These are phyloP conservation scores for Xenopus tropicalis DNA, from an alignment of 2,113 vertebrate genomes.

Conservation along the genomic window DNA sequence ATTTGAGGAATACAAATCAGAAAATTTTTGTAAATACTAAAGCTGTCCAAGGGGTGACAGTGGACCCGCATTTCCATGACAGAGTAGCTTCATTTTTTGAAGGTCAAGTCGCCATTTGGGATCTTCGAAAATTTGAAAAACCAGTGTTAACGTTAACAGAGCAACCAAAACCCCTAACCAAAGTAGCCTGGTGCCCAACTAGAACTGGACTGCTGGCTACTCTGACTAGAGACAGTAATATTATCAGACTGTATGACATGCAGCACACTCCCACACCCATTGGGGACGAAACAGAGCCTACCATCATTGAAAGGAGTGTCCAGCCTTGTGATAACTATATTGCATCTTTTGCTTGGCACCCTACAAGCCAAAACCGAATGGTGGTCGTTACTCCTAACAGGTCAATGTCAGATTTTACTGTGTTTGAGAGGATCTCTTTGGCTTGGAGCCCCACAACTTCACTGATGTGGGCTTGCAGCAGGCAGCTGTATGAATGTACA, in stretches of 20 bases:
- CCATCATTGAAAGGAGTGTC: constrained; percentile 94
- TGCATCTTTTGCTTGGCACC: constrained; percentile 96
- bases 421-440: constrained; percentile 96
- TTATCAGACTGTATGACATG: constrained; percentile 96
- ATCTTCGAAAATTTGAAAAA: constrained; percentile 96
- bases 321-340: constrained; percentile 90
- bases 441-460: constrained; percentile 94
- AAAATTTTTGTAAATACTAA: constrained; percentile 98
- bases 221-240: constrained; percentile 90
- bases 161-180: constrained; percentile 91
- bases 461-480: constrained; percentile 94
- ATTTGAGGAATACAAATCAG: constrained; percentile 94
- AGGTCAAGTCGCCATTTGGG: constrained; percentile 98
- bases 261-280: constrained; percentile 94
- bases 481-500: constrained; percentile 88
- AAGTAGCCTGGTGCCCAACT: constrained; percentile 96
- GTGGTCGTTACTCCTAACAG: constrained; percentile 92
- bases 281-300: constrained; percentile 95
- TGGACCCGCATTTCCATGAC: constrained; percentile 91
- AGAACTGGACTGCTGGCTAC: constrained; percentile 92
- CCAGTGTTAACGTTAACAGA: constrained; percentile 92
- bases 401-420: constrained; percentile 94
- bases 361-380: constrained; percentile 95
- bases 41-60: constrained; percentile 93
- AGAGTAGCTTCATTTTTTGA: constrained; percentile 96